Evolutionary conservation across 2,113 vertebrate genomes (phyloP), one percentile per base, ranked within the genome.

Genomic region (Suricata suricatta): DNA sequence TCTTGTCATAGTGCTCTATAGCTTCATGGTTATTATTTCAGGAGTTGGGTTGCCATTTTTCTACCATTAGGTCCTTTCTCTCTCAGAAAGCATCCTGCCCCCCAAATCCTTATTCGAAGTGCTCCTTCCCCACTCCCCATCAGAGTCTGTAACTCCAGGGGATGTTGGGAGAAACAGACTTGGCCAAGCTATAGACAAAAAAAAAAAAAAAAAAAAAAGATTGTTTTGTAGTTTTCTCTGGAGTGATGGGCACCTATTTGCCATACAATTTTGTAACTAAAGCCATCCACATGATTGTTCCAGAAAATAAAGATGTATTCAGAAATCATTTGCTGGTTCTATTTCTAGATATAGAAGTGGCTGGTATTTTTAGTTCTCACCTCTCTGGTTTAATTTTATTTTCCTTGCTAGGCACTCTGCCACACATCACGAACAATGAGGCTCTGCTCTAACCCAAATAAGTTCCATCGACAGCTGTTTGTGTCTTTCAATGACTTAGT

Each of bases 361-460:
- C 15, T 97, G 47, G 14, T 80, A 66, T 92, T 83, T 97, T 95
- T 82, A 88, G 63, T 87, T 93, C 23, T 84, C 7, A 93, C 89
- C 74, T 96, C 79, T 92, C n/a, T 81, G n/a, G 5, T 41, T 88
- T 29, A 38, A 82, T 88, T 60, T 60, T 60, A 23, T 60, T 60
- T 60, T 31, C 90, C 68, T 87, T 79, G 91, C 83, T 87, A 88
- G 95, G 86, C 91, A 76, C 63, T 92, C 38, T 31, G 92, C 79
- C 92, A 90, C 72, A 90, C 35, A 71, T 79, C 44, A 86, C 84
- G 80, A 89, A 89, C 66, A 72, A 54, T 11, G 69, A 84, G 7
- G 71, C 27, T 93, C 68, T 87, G 90, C 77, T 96, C 44, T 71
- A 95, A 95, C 77, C 38, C 86, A 92, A 41, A 54, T 95, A 89